A percentile compares a stretch with the other conserved stretches of the same genome.
Evolutionary conservation across 2,888 invertebrate species (phyloP).

Genomic region (Apotomis turbidana): DNA sequence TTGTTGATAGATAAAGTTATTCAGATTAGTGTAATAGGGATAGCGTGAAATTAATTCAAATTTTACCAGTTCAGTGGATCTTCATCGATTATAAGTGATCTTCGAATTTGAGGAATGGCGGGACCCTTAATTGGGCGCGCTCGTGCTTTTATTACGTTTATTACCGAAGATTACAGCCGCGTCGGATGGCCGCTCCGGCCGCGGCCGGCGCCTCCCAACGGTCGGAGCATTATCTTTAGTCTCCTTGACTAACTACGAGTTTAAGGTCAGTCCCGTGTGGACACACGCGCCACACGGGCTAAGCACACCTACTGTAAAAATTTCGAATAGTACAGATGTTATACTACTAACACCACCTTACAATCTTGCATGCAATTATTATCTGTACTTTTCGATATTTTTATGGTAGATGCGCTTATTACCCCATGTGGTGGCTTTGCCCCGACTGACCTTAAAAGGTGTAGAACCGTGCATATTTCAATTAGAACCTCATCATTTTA

Average conservation of each 20-base stretch:
- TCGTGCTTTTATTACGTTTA: slow-evolving; percentile 58
- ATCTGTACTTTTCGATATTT: no score
- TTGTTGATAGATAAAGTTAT: neutral
- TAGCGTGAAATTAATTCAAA: slow-evolving; percentile 29
- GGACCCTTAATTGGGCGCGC: slow-evolving; percentile 56
- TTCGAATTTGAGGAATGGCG: slow-evolving; percentile 50
- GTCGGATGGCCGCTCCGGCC: slow-evolving; percentile 47
- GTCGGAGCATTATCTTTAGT: neutral
- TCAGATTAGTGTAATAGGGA: neutral
- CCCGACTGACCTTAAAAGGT: no score
- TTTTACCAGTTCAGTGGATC: slow-evolving; percentile 42
- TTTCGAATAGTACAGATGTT: no score
- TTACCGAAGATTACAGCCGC: slow-evolving; percentile 66
- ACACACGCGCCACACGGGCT: no score
- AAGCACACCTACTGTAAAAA: no score
- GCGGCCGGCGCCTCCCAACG: slow-evolving; percentile 11
- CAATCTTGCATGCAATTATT: no score
- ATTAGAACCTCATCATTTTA: no score
- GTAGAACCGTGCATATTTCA: no score
- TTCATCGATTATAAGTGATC: slow-evolving; percentile 44
- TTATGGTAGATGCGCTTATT: no score
- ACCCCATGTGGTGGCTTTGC: no score
- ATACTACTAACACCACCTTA: no score
- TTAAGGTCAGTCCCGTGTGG: no score
- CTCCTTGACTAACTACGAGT: neutral